Percentiles rank a stretch among this genome's conserved stretches.
Evolutionary conservation across 2,113 vertebrate species (phyloP).

Genomic region (Antigone vipio): DNA sequence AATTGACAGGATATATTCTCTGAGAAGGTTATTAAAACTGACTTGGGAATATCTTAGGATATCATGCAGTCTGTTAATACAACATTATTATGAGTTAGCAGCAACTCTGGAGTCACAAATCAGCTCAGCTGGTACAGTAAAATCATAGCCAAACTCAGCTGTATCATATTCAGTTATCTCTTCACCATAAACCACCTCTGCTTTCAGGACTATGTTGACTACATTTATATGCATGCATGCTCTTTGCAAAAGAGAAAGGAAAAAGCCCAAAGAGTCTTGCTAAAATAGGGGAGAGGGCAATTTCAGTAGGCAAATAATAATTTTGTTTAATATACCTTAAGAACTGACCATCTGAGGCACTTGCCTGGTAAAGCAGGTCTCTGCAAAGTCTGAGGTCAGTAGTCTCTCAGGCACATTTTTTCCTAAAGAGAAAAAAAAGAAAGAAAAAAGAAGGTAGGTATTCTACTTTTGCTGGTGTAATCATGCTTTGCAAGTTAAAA

Average conservation of each 20-base stretch:
- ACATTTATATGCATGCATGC: not conserved
- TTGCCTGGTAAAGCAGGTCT: not conserved
- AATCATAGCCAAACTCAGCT: not conserved
- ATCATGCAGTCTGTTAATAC: not conserved
- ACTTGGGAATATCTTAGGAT: not conserved
- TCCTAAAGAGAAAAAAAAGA: not conserved
- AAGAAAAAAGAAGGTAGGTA: not conserved
- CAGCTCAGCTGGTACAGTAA: not conserved
- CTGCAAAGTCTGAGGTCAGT: not conserved
- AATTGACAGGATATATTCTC: not conserved
- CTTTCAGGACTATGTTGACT: not conserved
- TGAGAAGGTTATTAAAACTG: not conserved
- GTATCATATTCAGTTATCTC: not conserved
- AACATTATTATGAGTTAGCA: not conserved
- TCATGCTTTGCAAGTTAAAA: not conserved
- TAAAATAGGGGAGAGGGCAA: not conserved
- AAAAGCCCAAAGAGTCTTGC: not conserved
- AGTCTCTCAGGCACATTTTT: not conserved
- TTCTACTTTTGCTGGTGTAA: not conserved
- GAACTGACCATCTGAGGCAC: not conserved
- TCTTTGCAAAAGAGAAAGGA: not conserved
- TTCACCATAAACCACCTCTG: not conserved
- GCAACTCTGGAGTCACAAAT: not conserved
- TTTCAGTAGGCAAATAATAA: not conserved
- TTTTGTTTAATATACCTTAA: not conserved